Conservation (phyloP, 2,113 vertebrate genomes). For the Isurus oxyrinchus region DNA sequence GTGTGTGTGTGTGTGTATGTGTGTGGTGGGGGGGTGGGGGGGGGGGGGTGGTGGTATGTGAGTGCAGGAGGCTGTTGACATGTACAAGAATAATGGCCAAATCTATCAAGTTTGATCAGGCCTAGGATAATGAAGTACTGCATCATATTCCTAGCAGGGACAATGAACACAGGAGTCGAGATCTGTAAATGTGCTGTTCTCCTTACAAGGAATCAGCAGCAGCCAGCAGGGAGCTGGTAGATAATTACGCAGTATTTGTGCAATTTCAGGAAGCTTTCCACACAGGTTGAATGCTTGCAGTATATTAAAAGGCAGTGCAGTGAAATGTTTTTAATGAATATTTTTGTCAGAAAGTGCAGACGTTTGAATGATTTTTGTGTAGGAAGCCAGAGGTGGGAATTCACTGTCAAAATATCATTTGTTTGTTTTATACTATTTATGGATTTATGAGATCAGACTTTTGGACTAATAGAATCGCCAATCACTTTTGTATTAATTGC, state of each 20-base stretch:
- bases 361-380: slow-evolving; percentile 68
- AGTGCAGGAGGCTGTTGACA: slow-evolving; percentile 56
- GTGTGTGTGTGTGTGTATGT: too few relatives aligned
- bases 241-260: slow-evolving; percentile 92
- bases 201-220: slow-evolving; percentile 79
- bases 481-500: background rate
- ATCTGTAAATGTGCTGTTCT: slow-evolving; percentile 69
- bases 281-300: slow-evolving; percentile 73
- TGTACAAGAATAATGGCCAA: slow-evolving; percentile 84
- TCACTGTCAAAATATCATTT: slow-evolving; percentile 74
- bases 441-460: slow-evolving; percentile 46
- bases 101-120: slow-evolving; percentile 90
- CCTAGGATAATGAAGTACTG: slow-evolving; percentile 82
- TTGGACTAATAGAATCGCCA: slow-evolving; percentile 26
- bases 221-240: slow-evolving; percentile 76
- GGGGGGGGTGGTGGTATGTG: background rate
- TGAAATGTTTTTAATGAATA: slow-evolving; percentile 89
- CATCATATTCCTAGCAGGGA: slow-evolving; percentile 78
- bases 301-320: slow-evolving; percentile 77
- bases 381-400: slow-evolving; percentile 62
- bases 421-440: slow-evolving; percentile 63
- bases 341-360: slow-evolving; percentile 79
- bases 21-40: background rate
- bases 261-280: slow-evolving; percentile 76
- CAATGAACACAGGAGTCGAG: slow-evolving; percentile 76